Evolutionary conservation across 2,797 vertebrate genomes (phyloP).

Genomic region (Bucorvus abyssinicus): DNA sequence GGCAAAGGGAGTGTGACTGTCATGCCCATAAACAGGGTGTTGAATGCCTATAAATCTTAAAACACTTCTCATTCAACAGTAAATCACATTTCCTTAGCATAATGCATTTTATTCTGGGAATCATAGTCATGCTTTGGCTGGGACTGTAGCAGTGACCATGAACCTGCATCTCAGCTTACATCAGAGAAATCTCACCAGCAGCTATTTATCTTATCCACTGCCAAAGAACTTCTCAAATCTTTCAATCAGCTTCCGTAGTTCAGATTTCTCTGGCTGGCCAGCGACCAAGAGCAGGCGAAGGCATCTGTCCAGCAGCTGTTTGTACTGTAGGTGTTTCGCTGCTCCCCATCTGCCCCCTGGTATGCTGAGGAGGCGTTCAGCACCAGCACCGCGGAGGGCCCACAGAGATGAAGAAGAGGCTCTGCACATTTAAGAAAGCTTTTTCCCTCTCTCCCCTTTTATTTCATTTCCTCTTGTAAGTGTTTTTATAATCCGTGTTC

Average conservation of each 20-base stretch:
- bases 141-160: background rate
- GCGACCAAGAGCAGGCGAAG: background rate
- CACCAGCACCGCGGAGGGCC: rapidly evolving
- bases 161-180: background rate
- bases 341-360: background rate
- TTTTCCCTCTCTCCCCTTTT: background rate
- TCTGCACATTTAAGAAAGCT: background rate
- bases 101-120: background rate
- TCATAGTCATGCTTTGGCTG: background rate
- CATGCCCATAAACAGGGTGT: background rate
- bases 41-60: background rate
- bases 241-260: background rate
- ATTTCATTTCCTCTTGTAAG: background rate
- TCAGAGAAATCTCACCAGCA: background rate
- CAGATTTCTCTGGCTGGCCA: background rate
- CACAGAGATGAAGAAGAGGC: background rate
- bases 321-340: background rate
- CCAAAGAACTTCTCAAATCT: background rate
- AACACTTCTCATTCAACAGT: background rate
- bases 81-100: background rate
- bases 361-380: background rate
- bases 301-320: background rate
- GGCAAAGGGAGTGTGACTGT: background rate
- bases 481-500: rapidly evolving
- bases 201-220: background rate